These are phyloP conservation scores for Bombus vancouverensis DNA, from an alignment of 1,140 invertebrate genomes.

Conservation along the genomic window DNA sequence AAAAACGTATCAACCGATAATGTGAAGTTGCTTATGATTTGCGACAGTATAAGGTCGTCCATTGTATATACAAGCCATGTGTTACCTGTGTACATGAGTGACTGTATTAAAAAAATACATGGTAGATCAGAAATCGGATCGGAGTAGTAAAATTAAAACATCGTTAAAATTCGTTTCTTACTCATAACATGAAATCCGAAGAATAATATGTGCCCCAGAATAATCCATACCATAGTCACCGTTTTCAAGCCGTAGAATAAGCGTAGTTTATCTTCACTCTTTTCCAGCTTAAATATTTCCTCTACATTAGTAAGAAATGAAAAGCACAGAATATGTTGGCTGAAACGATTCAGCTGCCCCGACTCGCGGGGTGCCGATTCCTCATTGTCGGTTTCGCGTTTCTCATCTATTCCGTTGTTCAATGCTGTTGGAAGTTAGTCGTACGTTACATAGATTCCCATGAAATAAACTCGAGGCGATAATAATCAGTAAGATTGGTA, in stretches of 20 bases:
- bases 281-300: slow-evolving; percentile 71
- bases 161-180: background rate
- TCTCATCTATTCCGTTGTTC: background rate
- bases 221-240: slow-evolving; percentile 82
- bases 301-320: slow-evolving; percentile 80
- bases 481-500: background rate
- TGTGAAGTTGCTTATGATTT: slow-evolving; percentile 79
- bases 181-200: slow-evolving; percentile 58
- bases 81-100: slow-evolving; percentile 68
- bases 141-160: no score
- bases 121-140: background rate
- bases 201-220: slow-evolving; percentile 78
- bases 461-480: fast-evolving
- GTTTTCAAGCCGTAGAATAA: slow-evolving; percentile 81
- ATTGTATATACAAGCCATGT: slow-evolving; percentile 68
- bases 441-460: background rate
- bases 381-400: slow-evolving; percentile 33
- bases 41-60: slow-evolving; percentile 69
- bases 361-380: slow-evolving; percentile 25
- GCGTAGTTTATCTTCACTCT: slow-evolving; percentile 65
- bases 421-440: background rate
- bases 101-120: background rate
- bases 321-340: slow-evolving; percentile 77
- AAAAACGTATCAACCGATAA: slow-evolving; percentile 82
- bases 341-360: slow-evolving; percentile 28